Percentiles rank a stretch among this genome's conserved stretches.
Evolutionary conservation across 2,888 invertebrate genomes (phyloP).

Genomic region (Caenorhabditis drosophilae): DNA sequence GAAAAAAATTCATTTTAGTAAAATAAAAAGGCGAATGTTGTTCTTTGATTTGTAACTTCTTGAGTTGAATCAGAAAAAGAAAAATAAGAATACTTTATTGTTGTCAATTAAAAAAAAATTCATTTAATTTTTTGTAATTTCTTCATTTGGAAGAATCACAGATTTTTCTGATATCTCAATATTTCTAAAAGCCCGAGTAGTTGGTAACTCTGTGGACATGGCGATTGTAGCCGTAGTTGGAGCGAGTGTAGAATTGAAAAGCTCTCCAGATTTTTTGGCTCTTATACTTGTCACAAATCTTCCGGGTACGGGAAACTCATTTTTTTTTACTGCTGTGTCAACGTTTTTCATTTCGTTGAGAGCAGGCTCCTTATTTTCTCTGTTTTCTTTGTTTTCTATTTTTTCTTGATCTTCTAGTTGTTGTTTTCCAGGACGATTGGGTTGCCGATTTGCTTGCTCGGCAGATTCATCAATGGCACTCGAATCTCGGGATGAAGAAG

Average conservation of each 20-base stretch:
- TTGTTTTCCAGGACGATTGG: conserved; percentile 8
- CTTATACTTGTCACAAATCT: conserved; percentile 35
- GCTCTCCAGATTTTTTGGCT: conserved; percentile 34
- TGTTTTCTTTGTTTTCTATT: no score
- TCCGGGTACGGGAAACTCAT: conserved; percentile 31
- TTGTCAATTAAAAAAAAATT: neutral
- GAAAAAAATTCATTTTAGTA: no score
- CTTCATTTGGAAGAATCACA: no score
- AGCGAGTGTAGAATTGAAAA: neutral
- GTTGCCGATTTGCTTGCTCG: conserved; percentile 29
- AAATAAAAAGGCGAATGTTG: no score
- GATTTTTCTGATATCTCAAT: no score
- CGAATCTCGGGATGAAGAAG: conserved; percentile 33
- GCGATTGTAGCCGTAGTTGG: conserved; percentile 1
- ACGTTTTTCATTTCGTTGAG: no score
- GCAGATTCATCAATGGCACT: conserved; percentile 34
- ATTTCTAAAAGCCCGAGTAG: no score
- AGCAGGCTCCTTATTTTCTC: no score
- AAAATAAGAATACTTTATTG: neutral
- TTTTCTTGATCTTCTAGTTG: no score
- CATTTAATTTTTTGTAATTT: no score
- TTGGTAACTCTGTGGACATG: neutral
- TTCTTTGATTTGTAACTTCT: no score
- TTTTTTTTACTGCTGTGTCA: no score
- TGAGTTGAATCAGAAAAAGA: neutral